A percentile compares a stretch with the other conserved stretches of the same genome.
Evolutionary conservation across 2,113 vertebrate genomes (phyloP).

Genomic region (Ciconia boyciana): DNA sequence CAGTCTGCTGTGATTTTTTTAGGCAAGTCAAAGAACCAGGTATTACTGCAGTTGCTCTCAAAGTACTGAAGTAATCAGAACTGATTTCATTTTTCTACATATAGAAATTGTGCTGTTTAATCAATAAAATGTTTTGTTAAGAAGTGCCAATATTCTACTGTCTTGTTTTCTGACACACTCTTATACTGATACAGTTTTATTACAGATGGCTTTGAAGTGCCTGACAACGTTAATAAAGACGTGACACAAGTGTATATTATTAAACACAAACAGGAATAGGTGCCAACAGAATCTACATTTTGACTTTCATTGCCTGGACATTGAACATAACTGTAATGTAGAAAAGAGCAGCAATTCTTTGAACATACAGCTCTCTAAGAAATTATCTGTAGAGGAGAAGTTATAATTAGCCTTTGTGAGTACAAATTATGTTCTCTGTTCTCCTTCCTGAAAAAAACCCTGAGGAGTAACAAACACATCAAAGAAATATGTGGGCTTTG

Average conservation of each 20-base stretch:
- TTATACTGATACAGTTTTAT: background rate
- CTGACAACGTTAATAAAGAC: background rate
- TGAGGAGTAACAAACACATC: slow-evolving; percentile 31
- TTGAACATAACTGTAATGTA: fast-evolving
- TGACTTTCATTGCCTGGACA: background rate
- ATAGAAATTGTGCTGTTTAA: background rate
- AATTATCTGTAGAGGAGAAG: background rate
- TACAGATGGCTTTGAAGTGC: background rate
- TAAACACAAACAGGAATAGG: background rate
- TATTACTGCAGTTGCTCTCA: background rate
- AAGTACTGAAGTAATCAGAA: background rate
- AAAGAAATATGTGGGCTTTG: background rate
- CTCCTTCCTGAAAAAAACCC: background rate
- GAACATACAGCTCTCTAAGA: background rate
- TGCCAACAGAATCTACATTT: background rate
- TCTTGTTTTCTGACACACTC: background rate
- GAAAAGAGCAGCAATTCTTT: background rate
- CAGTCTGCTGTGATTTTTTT: background rate
- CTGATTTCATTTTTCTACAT: background rate
- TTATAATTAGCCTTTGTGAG: background rate
- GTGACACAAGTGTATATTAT: background rate
- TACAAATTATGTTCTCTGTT: background rate
- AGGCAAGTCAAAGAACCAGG: background rate
- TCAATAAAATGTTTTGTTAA: background rate
- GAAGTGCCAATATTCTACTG: background rate